Evolutionary conservation across 2,113 vertebrate species (phyloP).

Genomic region (Dipodomys stephensi): DNA sequence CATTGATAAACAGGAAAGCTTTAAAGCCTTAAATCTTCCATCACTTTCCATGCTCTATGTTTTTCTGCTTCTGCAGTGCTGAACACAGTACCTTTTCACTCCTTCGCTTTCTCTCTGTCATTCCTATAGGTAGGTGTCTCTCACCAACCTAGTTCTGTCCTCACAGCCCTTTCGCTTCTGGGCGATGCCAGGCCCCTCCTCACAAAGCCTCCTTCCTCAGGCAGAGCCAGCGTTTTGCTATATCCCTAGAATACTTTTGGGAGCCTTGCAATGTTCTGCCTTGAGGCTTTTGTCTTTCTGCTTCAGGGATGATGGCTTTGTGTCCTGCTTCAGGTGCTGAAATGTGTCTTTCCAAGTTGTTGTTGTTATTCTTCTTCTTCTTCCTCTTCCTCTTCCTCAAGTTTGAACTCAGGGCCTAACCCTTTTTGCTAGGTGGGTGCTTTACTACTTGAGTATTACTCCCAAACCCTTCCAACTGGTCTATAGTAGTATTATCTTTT

Average conservation of each 20-base stretch:
- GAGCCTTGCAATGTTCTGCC: neutral
- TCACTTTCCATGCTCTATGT: too few species aligned
- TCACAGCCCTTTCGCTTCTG: neutral
- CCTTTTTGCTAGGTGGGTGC: neutral
- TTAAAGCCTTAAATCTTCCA: too few species aligned
- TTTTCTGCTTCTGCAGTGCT: too few species aligned
- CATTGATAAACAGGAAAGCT: too few species aligned
- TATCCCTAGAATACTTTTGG: slow-evolving; percentile 25
- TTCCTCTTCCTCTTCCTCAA: neutral
- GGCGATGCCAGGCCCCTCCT: neutral
- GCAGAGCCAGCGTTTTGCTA: neutral
- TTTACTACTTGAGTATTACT: neutral
- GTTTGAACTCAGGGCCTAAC: neutral
- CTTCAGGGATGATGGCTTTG: neutral
- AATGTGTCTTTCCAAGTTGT: neutral
- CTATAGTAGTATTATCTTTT: too few species aligned
- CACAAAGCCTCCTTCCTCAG: neutral
- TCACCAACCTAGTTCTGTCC: neutral
- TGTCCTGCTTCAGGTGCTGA: neutral
- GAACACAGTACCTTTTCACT: too few species aligned
- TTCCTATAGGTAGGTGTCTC: neutral
- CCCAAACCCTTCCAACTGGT: neutral
- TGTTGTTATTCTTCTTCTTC: neutral
- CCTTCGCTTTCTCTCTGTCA: too few species aligned
- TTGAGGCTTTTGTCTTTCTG: neutral